phyloP scores from a whole-genome alignment of 2,113 vertebrate species.

The Scomber scombrus region DNA sequence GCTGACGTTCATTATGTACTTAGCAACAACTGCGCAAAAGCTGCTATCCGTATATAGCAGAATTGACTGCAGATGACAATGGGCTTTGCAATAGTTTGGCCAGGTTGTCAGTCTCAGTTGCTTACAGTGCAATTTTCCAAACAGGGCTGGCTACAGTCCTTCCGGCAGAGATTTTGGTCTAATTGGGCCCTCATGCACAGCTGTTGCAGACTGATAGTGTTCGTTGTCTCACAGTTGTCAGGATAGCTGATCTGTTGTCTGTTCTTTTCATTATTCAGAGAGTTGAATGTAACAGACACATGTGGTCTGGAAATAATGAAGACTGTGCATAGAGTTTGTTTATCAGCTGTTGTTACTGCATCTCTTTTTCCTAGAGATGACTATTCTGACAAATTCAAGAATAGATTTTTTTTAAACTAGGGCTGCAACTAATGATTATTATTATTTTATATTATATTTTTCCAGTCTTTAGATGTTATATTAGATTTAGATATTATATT shows the following conservation, averaged over 20 bases:
- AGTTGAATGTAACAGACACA: slow-evolving; percentile 29
- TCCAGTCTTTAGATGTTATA: too few relatives aligned
- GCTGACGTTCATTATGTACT: slow-evolving; percentile 23
- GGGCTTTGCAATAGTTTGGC: slow-evolving; percentile 40
- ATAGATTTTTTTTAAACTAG: slow-evolving; percentile 5
- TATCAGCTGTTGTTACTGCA: slow-evolving; percentile 14
- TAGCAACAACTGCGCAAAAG: slow-evolving; percentile 33
- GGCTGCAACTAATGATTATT: too few relatives aligned
- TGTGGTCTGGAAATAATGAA: slow-evolving; percentile 60
- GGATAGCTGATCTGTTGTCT: slow-evolving; percentile 56
- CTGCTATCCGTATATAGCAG: slow-evolving; percentile 35
- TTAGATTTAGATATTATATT: too few relatives aligned
- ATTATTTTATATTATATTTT: too few relatives aligned
- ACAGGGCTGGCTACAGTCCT: slow-evolving; percentile 26
- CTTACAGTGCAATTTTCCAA: slow-evolving; percentile 57
- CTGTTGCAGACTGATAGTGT: slow-evolving; percentile 69
- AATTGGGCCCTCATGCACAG: slow-evolving; percentile 70
- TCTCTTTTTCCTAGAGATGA: background rate
- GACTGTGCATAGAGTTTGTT: slow-evolving; percentile 44
- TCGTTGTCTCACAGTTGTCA: slow-evolving; percentile 60
- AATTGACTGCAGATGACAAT: slow-evolving; percentile 27
- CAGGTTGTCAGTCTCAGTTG: slow-evolving; percentile 56
- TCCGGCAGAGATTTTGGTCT: slow-evolving; percentile 60
- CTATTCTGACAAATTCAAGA: background rate
- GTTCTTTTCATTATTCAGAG: slow-evolving; percentile 55